Evolutionary conservation across 2,888 invertebrate species (phyloP).

Genomic region (Ctenicera cuprea): DNA sequence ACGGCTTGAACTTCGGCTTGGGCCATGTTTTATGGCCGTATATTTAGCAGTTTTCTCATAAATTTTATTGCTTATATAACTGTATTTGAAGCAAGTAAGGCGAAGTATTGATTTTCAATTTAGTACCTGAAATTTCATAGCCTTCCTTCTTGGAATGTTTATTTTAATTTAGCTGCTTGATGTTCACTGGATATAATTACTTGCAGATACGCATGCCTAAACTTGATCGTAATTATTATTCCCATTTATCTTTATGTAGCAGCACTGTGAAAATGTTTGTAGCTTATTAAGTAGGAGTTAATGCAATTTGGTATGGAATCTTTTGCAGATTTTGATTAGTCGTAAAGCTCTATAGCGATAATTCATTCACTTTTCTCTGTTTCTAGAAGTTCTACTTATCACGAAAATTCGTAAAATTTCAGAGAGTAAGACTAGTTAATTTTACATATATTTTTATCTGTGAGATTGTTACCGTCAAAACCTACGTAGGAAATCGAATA

Average conservation of each 20-base stretch:
- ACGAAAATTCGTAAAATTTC: too few relatives aligned
- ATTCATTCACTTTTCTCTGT: too few relatives aligned
- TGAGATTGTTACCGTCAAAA: too few relatives aligned
- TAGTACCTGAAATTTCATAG: conserved; percentile 30
- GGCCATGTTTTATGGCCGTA: conserved; percentile 30
- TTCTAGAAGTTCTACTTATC: too few relatives aligned
- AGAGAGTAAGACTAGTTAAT: too few relatives aligned
- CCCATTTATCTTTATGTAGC: not conserved
- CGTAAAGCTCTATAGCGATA: too few relatives aligned
- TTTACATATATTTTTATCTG: too few relatives aligned
- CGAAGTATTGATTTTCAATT: conserved; percentile 43
- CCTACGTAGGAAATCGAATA: too few relatives aligned
- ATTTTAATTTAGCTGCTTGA: conserved; percentile 34
- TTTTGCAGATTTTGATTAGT: too few relatives aligned
- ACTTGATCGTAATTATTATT: not conserved
- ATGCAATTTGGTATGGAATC: not conserved
- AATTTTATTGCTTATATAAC: conserved; percentile 37
- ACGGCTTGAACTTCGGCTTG: conserved; percentile 17
- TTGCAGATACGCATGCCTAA: conserved; percentile 29
- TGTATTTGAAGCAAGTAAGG: conserved; percentile 42
- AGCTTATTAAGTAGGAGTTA: not conserved
- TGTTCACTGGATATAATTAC: conserved; percentile 30
- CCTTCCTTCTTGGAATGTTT: conserved; percentile 27
- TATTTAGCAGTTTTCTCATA: conserved; percentile 38
- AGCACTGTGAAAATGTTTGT: not conserved